Evolutionary conservation across 2,797 vertebrate species (phyloP).

Genomic region (Nyctalus aviator): DNA sequence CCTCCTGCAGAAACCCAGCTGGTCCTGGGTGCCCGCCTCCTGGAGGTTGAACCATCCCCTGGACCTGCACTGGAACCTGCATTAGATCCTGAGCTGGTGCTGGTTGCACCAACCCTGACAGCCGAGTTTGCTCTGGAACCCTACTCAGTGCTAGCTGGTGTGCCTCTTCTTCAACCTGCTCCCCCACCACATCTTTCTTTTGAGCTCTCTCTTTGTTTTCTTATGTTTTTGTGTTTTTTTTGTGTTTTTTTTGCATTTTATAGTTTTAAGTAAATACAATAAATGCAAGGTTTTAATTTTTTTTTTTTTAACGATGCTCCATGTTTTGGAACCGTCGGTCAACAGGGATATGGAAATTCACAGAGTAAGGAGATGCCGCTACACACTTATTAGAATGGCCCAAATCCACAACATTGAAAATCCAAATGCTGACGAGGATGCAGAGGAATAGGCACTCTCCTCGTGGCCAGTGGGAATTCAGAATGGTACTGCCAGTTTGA

Average conservation of each 20-base stretch:
- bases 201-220: background rate
- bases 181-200: background rate
- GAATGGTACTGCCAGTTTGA: too few species aligned
- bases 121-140: background rate
- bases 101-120: background rate
- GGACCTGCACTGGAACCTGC: background rate
- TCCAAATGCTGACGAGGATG: background rate
- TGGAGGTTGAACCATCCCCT: background rate
- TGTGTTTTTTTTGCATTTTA: background rate
- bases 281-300: background rate
- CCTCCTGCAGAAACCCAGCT: too few species aligned
- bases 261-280: background rate
- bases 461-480: background rate
- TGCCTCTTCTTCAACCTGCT: background rate
- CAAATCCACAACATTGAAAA: background rate
- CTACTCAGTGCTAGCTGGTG: background rate
- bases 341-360: background rate
- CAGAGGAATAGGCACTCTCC: background rate
- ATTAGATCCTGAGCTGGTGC: background rate
- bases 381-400: background rate
- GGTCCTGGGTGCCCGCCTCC: background rate
- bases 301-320: background rate
- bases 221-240: background rate
- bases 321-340: background rate
- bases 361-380: background rate